Base-by-base conservation (phyloP, 2,113 vertebrate genomes). In the Noctilio leporinus region DNA sequence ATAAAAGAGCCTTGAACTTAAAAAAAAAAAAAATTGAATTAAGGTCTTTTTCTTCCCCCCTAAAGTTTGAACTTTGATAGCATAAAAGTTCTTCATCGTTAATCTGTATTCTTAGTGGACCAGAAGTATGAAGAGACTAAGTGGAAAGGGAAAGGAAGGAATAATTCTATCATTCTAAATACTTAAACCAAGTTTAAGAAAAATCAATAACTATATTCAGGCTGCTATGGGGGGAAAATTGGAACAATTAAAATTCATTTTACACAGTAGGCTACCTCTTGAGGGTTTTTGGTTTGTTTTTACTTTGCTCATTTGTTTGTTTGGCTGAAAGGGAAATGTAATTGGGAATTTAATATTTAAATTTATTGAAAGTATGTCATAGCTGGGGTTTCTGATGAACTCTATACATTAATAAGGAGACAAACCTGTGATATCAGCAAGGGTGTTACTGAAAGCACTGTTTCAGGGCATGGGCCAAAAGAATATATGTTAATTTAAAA, bases 101-200 rank as follows among this genome's bases (percentile, higher is more conserved):
- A 94, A 85, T 33, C 8, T 89, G 7, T 7, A 26, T 92, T 62
- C 28, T n/a, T n/a, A 62, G 59, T 95, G 89, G 62, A 89, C 35
- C 81, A 55, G 53, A 93, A 20, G 38, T 86, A 10, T 78, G 92
- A 73, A 33, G 81, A 89, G 82, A 80, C 7, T 89, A 81, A 86
- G 67, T 83, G 35, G 59, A 33, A 73, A 28, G 0, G 4, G 4
- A 5, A 11, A 0, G 19, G 45, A 5, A 4, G 20, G n/a, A 94
- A 47, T 26, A n/a, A 80, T 95, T 28, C 24, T 70, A 65, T 88
- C 11, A 76, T 64, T 86, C 75, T 49, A 88, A 95, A 95, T 91
- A 95, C 93, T 97, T 96, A 93, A 81, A 87, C 72, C 80, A 38
- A 91, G 30, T 73, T 96, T 89, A 85, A 96, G 92, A 93, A 97